A percentile compares a stretch with the other conserved stretches of the same genome.
phyloP scores from a whole-genome alignment of 2,797 vertebrate genomes.

The Catostomus latipinnis region DNA sequence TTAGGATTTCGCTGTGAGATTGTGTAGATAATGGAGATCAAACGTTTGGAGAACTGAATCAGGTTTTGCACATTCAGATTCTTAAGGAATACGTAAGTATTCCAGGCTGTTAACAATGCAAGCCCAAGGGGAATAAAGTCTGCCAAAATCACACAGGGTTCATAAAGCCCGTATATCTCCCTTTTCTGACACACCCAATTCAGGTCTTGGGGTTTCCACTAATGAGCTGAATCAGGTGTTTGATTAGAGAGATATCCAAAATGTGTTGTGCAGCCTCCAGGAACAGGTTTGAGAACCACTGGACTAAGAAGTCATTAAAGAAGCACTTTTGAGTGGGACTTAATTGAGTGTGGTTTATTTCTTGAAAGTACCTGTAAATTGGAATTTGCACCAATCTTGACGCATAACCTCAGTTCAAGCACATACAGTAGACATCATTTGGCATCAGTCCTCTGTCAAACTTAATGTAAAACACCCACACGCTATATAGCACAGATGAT shows the following conservation, averaged over 20 bases:
- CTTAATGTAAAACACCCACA: slow-evolving; percentile 10
- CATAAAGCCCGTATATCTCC: not conserved
- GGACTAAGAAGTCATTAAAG: not conserved
- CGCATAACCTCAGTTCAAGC: not conserved
- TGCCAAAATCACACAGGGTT: not conserved
- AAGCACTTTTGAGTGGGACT: no score
- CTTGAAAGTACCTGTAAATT: no score
- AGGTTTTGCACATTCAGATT: not conserved
- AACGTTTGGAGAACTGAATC: not conserved
- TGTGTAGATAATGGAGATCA: no score
- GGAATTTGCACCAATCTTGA: no score
- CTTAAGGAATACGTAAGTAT: not conserved
- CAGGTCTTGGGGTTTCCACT: no score
- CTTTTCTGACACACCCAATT: no score
- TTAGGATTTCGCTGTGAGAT: no score
- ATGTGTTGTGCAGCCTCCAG: no score
- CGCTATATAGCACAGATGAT: not conserved
- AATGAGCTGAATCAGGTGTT: no score
- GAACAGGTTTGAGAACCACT: no score
- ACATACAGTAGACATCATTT: not conserved
- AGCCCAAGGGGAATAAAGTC: not conserved
- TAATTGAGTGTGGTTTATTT: no score
- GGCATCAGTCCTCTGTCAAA: slow-evolving; percentile 19
- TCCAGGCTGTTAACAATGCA: not conserved
- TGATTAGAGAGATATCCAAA: no score